A percentile compares a stretch with the other conserved stretches of the same genome.
These are phyloP conservation scores for Fabriciana adippe DNA, from an alignment of 2,888 invertebrate species.

Conservation along the genomic window DNA sequence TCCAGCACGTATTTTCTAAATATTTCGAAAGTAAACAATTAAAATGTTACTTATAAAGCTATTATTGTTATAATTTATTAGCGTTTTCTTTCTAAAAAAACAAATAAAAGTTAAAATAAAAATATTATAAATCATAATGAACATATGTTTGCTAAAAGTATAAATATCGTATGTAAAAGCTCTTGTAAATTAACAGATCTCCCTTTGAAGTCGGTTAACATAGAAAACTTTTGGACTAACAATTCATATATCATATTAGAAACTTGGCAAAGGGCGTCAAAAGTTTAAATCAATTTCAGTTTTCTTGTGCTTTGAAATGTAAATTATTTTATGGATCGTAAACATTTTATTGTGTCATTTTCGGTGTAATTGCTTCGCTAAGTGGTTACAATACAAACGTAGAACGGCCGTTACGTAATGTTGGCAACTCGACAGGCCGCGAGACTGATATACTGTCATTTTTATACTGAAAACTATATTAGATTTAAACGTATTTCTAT, in stretches of 20 bases:
- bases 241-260: conserved; percentile 11
- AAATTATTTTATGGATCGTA: conserved; percentile 46
- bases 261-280: conserved; percentile 20
- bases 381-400: conserved; percentile 40
- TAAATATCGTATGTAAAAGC: not conserved
- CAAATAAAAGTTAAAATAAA: too few species aligned
- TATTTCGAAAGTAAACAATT: too few species aligned
- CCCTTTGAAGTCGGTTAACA: conserved; percentile 12
- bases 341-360: conserved; percentile 44
- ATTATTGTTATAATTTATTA: too few species aligned
- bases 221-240: not conserved
- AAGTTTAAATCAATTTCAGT: conserved; percentile 29
- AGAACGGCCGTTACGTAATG: conserved; percentile 27
- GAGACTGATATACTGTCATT: conserved; percentile 17
- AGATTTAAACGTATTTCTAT: too few species aligned
- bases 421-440: conserved; percentile 30
- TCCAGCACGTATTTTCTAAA: too few species aligned
- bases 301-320: conserved; percentile 22
- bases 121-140: too few species aligned
- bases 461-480: not conserved
- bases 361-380: conserved; percentile 43
- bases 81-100: too few species aligned
- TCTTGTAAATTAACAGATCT: not conserved
- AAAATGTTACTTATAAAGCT: too few species aligned
- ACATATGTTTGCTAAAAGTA: not conserved